phyloP scores from a whole-genome alignment of 2,797 vertebrate genomes.

The Momotus momota region DNA sequence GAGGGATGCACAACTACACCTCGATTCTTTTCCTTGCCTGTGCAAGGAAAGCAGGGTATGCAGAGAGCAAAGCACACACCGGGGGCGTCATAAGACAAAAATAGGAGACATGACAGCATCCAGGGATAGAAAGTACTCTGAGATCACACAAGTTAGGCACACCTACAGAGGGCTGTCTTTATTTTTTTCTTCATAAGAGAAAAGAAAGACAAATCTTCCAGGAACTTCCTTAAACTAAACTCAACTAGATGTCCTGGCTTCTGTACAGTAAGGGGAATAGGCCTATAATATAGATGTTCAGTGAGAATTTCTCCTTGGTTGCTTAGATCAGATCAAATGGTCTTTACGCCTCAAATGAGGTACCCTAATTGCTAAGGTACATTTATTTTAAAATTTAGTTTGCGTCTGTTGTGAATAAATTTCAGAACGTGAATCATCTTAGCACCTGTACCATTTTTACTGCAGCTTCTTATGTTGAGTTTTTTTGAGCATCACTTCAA shows the following conservation, averaged over 20 bases:
- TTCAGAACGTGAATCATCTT: background rate
- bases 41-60: background rate
- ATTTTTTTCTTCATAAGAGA: background rate
- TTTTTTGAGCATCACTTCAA: background rate
- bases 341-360: background rate
- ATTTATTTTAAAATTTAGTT: background rate
- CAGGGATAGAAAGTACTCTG: background rate
- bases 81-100: background rate
- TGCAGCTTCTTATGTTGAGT: background rate
- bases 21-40: background rate
- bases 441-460: background rate
- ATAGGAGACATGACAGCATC: background rate
- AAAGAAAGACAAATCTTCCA: background rate
- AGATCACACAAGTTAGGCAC: background rate
- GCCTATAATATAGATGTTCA: background rate
- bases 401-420: background rate
- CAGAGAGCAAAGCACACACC: background rate
- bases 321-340: background rate
- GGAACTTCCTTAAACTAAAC: background rate
- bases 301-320: background rate
- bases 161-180: background rate
- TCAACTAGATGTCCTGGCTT: background rate
- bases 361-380: background rate
- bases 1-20: background rate
- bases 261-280: background rate